Evolutionary conservation across 2,113 vertebrate genomes (phyloP).

Genomic region (Acrocephalus kingi): DNA sequence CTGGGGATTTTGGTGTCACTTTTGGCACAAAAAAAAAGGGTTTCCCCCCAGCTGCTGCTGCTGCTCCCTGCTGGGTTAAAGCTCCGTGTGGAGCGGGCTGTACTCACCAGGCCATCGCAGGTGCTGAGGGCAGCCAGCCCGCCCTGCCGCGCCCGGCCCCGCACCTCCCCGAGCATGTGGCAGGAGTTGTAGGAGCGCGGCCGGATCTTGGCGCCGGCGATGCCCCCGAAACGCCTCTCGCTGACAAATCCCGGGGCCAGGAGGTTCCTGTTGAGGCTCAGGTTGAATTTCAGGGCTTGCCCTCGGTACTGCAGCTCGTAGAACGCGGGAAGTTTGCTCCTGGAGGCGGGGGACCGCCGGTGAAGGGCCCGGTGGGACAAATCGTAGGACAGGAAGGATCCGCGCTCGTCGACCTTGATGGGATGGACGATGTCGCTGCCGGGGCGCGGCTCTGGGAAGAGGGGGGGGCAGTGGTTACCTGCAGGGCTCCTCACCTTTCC

Average conservation of each 20-base stretch:
- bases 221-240: conserved; percentile 81
- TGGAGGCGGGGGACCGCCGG: conserved; percentile 74
- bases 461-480: background rate
- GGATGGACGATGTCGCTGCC: conserved; percentile 86
- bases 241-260: conserved; percentile 86
- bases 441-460: background rate
- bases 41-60: too few relatives aligned
- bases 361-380: conserved; percentile 81
- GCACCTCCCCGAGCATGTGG: conserved; percentile 88
- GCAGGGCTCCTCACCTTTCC: background rate
- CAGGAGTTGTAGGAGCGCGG: conserved; percentile 67
- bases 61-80: fast-evolving
- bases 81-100: fast-evolving
- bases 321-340: conserved; percentile 56
- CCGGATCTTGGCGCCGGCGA: conserved; percentile 70
- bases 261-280: conserved; percentile 84
- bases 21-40: background rate
- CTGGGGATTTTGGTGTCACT: background rate
- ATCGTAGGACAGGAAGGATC: conserved; percentile 88
- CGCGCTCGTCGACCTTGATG: conserved; percentile 82
- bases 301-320: conserved; percentile 81
- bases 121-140: conserved; percentile 89
- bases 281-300: conserved; percentile 83
- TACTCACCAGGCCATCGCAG: conserved; percentile 91
- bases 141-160: conserved; percentile 36